A percentile compares a stretch with the other conserved stretches of the same genome.
phyloP scores from a whole-genome alignment of 2,113 vertebrate genomes.

The Spermophilus dauricus region DNA sequence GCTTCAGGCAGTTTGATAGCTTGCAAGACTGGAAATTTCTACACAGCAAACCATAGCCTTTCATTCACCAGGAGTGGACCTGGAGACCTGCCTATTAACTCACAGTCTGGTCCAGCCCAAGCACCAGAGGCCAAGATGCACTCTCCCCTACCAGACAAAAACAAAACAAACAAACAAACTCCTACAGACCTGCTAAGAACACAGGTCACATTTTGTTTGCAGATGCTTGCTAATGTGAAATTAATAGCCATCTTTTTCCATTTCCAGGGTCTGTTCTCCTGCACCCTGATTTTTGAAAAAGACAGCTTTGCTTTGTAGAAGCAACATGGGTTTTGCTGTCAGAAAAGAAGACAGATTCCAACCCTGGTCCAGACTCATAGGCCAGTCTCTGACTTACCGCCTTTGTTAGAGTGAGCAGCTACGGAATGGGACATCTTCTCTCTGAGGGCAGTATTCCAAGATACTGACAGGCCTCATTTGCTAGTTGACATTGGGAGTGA shows the following conservation, averaged over 20 bases:
- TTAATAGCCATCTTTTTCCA: not conserved
- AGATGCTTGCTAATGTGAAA: not conserved
- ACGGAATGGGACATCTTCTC: not conserved
- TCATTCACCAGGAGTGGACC: not conserved
- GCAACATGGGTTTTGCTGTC: not conserved
- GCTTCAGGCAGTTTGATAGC: not conserved
- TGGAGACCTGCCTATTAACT: constrained; percentile 6
- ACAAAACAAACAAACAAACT: too few relatives aligned
- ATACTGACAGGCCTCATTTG: too few relatives aligned
- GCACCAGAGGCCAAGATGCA: not conserved
- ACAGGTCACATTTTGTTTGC: not conserved
- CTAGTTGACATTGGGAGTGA: not conserved
- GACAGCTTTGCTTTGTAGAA: not conserved
- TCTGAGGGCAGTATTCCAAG: not conserved
- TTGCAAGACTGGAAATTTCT: constrained; percentile 15
- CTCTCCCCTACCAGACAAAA: not conserved
- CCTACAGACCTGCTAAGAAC: too few relatives aligned
- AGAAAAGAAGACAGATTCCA: not conserved
- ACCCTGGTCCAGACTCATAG: not conserved
- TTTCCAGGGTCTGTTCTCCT: not conserved
- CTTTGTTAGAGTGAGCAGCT: not conserved
- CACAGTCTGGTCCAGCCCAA: not conserved
- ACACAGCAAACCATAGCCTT: constrained; percentile 1
- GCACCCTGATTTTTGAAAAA: not conserved
- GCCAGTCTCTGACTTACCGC: not conserved